Evolutionary conservation across 2,888 invertebrate genomes (phyloP), one percentile per base, ranked within the genome.

Genomic region (Argyresthia albistria): DNA sequence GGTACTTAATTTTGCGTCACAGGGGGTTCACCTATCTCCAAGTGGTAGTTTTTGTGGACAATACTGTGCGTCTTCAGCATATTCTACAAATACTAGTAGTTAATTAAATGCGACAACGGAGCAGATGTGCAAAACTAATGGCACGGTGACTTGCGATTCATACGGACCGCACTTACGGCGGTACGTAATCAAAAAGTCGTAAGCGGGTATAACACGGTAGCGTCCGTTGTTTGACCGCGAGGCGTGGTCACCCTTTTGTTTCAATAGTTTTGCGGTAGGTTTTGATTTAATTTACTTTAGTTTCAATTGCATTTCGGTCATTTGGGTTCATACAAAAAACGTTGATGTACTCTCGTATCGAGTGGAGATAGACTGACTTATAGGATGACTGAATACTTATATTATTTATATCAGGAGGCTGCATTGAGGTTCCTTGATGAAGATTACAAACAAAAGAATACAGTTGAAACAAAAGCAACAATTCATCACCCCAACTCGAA

Each of bases 51-150:
- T 25, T n/a, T 25, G 3, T 25, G 25, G 25, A 25, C 2, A 25
- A 25, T 25, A 4, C 2, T 25, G 25, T 25, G 25, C 25, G 25
- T 4, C 25, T 25, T 25, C 25, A 25, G 25, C 25, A 25, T 25
- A 25, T 25, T 25, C 25, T 25, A 6, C 6, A 25, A 25, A 25
- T 4, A 25, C 25, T 25, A 25, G 47, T 47, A 61, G 59, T 62
- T 60, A 62, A 59, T 59, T 55, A 64, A 59, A 58, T 55, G 60
- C 58, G 59, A 59, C 62, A 56, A 54, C 52, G 54, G 47, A 35
- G 56, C 71, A 73, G 68, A 70, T 72, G 68, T 49, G 59, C 59
- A 53, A 42, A 57, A 54, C 59, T 67, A 64, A 62, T 64, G 53
- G 57, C 53, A 46, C 52, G 48, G 54, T 70, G 67, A 67, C 66